Conservation (phyloP, 2,888 invertebrate genomes). For the Myopa testacea region DNA sequence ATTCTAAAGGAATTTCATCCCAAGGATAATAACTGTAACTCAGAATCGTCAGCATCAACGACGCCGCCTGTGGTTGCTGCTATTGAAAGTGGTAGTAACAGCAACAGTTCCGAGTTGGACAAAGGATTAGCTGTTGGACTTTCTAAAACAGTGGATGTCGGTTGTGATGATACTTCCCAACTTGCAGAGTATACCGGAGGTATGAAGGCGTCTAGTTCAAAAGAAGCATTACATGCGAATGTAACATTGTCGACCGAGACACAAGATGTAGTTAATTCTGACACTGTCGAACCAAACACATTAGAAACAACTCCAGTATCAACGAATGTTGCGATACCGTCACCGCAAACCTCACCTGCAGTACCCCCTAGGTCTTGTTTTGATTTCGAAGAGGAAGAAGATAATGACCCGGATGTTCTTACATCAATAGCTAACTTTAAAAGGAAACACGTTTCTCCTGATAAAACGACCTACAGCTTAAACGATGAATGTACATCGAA, state of each 20-base stretch:
- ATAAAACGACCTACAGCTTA: constrained; percentile 48
- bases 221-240: not conserved
- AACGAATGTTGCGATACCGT: not conserved
- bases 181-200: not conserved
- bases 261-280: not conserved
- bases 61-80: constrained; percentile 18
- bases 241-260: not conserved
- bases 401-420: constrained; percentile 69
- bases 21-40: constrained; percentile 16
- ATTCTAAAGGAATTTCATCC: constrained; percentile 57
- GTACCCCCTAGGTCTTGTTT: constrained; percentile 74
- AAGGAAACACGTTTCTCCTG: constrained; percentile 56
- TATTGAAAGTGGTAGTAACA: constrained; percentile 36
- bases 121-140: not conserved
- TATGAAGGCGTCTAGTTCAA: not conserved
- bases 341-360: constrained; percentile 38
- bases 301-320: not conserved
- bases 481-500: not conserved
- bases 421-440: constrained; percentile 58
- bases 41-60: constrained; percentile 28
- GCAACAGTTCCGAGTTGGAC: constrained; percentile 50
- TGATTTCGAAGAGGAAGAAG: constrained; percentile 83
- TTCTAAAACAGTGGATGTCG: not conserved
- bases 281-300: not conserved
- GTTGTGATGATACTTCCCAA: not conserved